Evolutionary conservation across 2,113 vertebrate species (phyloP), one percentile per base, ranked within the genome.

Genomic region (Abramis brama): DNA sequence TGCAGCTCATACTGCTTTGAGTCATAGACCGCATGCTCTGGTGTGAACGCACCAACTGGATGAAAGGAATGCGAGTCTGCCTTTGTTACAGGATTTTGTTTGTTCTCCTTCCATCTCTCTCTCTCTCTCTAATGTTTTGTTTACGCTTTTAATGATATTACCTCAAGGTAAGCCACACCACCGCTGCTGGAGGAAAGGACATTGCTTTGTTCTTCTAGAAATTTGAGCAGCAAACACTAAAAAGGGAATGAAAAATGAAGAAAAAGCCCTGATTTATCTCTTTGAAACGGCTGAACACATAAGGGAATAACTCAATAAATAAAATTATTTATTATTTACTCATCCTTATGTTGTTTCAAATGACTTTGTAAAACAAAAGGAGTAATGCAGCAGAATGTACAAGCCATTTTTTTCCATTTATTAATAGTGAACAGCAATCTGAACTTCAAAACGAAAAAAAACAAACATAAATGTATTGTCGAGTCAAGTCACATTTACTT

Each of bases 61-160:
- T 71, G 86, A 85, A 87, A 89, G 87, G 84, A 66, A 88, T 45
- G 11, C 74, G 74, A 86, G 79, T 66, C 88, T 88, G 30, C 60
- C 62, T 52, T 62, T 83, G 77, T 76, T 86, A 87, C 50, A 55
- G 50, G 75, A 19, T 82, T 86, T 83, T 87, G 85, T 89, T 83
- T 81, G 85, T 45, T 66, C 79, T 43, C 80, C 83, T 70, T 88
- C 43, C 60, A 55, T 68, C 45, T 85, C 71, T 4, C 64, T 59
- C 64, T 59, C 73, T 73, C 71, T 81, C 30, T 83, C 73, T 84
- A 59, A 78, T 4, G 77, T 25, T 68, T 11, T 82, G 71, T 83
- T 70, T 83, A 83, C 6, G 43, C 59, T 66, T 70, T 52, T 66
- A 33, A 83, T 83, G 81, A 57, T 83, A 55, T 70, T 27, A 82